A percentile compares a stretch with the other conserved stretches of the same genome.
Evolutionary conservation across 2,888 invertebrate species (phyloP).

Genomic region (Apodemia zela): DNA sequence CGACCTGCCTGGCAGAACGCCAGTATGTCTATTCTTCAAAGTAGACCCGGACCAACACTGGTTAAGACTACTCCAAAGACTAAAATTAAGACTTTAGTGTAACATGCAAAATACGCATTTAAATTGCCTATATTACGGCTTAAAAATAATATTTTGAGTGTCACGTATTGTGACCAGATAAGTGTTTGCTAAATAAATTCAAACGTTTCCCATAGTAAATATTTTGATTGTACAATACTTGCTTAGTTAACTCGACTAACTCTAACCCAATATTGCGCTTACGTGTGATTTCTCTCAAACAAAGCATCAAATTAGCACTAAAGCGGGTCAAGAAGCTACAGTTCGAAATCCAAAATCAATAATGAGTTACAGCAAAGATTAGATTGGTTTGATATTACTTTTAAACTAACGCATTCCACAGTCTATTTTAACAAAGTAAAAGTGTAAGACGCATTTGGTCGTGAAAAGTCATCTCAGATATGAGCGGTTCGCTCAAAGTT

Average conservation of each 20-base stretch:
- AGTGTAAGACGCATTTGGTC: too few relatives aligned
- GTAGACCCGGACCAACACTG: too few relatives aligned
- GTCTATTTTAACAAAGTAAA: too few relatives aligned
- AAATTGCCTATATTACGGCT: background rate
- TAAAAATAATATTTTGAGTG: background rate
- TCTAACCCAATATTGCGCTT: slow-evolving; percentile 7
- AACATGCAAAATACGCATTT: too few relatives aligned
- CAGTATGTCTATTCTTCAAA: too few relatives aligned
- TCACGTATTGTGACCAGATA: background rate
- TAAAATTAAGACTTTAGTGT: too few relatives aligned
- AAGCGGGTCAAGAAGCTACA: slow-evolving; percentile 1
- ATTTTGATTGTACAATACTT: slow-evolving; percentile 8
- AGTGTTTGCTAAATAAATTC: slow-evolving; percentile 5
- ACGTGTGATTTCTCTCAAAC: slow-evolving; percentile 11
- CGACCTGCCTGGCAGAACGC: too few relatives aligned
- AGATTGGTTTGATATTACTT: background rate
- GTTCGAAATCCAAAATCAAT: background rate
- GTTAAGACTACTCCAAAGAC: too few relatives aligned
- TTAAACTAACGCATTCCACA: too few relatives aligned
- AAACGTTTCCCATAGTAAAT: slow-evolving; percentile 6
- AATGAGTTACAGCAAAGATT: background rate
- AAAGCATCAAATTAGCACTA: slow-evolving; percentile 12
- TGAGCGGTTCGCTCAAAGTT: too few relatives aligned
- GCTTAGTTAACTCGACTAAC: slow-evolving; percentile 6
- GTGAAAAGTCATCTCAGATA: too few relatives aligned